A percentile compares a stretch with the other conserved stretches of the same genome.
Evolutionary conservation across 2,797 vertebrate genomes (phyloP).

Genomic region (Coccyzus lansbergi): DNA sequence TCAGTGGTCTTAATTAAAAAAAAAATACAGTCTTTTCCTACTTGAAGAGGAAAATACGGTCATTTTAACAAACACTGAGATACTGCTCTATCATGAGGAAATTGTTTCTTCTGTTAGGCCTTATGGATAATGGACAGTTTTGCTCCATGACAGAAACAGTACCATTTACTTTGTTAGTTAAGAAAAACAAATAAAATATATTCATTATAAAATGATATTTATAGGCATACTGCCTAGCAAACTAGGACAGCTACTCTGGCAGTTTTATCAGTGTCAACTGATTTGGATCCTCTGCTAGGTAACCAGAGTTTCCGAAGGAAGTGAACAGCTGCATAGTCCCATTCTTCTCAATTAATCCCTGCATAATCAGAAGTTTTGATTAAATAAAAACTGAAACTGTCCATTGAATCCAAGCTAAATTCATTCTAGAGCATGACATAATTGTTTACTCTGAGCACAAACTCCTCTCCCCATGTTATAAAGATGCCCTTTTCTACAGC

Average conservation of each 20-base stretch:
- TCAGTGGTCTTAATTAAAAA: not conserved
- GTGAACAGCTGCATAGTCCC: not conserved
- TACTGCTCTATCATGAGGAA: not conserved
- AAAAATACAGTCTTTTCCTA: not conserved
- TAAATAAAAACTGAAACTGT: not conserved
- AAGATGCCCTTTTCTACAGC: not conserved
- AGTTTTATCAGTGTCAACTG: not conserved
- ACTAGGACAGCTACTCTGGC: not conserved
- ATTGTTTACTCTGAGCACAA: not conserved
- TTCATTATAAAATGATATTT: not conserved
- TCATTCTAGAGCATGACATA: not conserved
- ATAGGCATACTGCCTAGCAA: not conserved
- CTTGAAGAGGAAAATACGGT: not conserved
- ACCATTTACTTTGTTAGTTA: not conserved
- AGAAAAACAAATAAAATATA: not conserved
- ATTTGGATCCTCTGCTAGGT: not conserved
- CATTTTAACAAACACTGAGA: not conserved
- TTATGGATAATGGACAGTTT: not conserved
- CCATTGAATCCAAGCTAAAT: not conserved
- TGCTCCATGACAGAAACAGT: not conserved
- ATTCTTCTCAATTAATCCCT: not conserved
- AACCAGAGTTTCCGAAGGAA: not conserved
- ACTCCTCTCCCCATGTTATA: not conserved
- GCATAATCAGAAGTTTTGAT: conserved; percentile 1
- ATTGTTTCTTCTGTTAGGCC: not conserved